Base-by-base conservation (phyloP, 2,797 vertebrate genomes). In the Acrossocheilus wenchowensis region DNA sequence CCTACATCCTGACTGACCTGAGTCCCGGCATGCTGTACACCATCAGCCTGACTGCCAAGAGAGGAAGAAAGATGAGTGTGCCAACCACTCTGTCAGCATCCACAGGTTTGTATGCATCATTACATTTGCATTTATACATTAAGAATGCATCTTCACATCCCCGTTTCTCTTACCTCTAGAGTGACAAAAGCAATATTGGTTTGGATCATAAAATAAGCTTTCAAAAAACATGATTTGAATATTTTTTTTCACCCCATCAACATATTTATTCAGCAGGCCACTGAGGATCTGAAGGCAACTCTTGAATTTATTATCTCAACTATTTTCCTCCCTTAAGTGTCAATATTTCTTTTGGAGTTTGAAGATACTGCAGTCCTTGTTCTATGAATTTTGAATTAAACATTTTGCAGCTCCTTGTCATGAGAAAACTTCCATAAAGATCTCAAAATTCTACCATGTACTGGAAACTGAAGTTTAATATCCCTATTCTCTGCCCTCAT, bases 21-120 rank as follows among this genome's bases (percentile, higher is more conserved):
- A 95, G 92, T 0, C 95, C 98, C 0, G 97, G 97, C n/a, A 95
- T 94, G 60, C 93, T 97, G 45, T 99, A 99, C 89, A 95, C 92
- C 87, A 87, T 99, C 90, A 96, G 93, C 69, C 95, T 99, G 71
- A 93, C 87, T 0, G 96, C 96, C 0, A 97, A 98, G 93, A 97
- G 98, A 85, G 97, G 97, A 78, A 94, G 94, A 73, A 95, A 96
- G 88, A 97, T 94, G 88, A 99, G 98, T 85, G 93, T 91, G 11
- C 95, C 97, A 0, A 90, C 94, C 0, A 95, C 91, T 0, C 90
- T 96, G 72, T 95, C 95, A 64, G 96, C 95, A 1, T 94, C 95
- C 8, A 99, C 98, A 84, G 97, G 98, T 99, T 91, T 95, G 97
- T 93, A 6, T 17, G 17, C 64, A 78, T 81, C 48, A 39, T 9